Conservation (phyloP, 1,140 invertebrate species). For the Trinorchestia longiramus region DNA sequence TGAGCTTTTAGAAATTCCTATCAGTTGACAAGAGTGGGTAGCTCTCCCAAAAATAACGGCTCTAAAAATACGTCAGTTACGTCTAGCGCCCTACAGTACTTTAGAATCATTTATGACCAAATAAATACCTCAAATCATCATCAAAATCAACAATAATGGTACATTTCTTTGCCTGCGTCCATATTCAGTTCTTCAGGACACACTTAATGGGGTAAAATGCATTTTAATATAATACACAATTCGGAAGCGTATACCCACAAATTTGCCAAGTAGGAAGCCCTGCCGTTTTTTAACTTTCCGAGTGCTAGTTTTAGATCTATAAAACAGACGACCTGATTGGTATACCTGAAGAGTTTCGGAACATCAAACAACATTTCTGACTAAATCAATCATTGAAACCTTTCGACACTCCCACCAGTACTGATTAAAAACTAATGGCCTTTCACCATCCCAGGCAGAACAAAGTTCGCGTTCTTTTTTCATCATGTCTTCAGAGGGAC, state of each 20-base stretch:
- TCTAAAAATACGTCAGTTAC: too few relatives aligned
- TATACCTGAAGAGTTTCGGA: neutral
- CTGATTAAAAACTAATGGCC: constrained; percentile 39
- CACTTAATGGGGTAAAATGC: neutral
- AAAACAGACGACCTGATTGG: neutral
- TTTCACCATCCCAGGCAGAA: neutral
- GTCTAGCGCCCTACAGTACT: too few relatives aligned
- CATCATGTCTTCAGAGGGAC: neutral
- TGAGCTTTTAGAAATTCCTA: too few relatives aligned
- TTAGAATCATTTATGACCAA: neutral
- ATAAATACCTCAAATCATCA: neutral
- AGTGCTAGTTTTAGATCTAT: neutral
- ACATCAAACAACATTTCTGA: neutral
- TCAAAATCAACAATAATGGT: neutral
- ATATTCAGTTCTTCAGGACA: neutral
- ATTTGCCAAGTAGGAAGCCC: neutral
- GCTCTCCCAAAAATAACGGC: too few relatives aligned
- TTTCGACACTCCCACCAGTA: neutral
- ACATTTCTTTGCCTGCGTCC: neutral
- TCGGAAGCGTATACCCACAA: neutral
- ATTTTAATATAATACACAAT: neutral
- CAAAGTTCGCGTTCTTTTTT: neutral
- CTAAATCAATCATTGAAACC: neutral
- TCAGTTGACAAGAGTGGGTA: too few relatives aligned
- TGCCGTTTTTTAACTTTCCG: neutral